These are phyloP conservation scores for Idaea dimidiata DNA, from an alignment of 2,888 invertebrate species.

Conservation along the genomic window DNA sequence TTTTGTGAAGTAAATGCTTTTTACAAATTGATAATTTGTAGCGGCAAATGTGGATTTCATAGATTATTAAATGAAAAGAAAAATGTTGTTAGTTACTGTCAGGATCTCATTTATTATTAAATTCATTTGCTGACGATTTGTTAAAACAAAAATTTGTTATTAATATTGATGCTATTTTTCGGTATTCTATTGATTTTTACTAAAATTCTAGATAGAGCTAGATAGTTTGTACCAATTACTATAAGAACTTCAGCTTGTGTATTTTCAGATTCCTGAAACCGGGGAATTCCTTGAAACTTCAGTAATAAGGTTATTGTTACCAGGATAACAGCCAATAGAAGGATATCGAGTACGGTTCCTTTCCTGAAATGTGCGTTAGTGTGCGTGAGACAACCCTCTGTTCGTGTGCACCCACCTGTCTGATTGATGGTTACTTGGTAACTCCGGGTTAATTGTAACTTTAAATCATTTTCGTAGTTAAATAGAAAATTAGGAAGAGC, in stretches of 20 bases:
- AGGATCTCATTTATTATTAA: neutral
- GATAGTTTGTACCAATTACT: neutral
- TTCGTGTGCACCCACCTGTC: conserved; percentile 43
- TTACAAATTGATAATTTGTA: neutral
- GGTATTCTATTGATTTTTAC: neutral
- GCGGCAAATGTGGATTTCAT: neutral
- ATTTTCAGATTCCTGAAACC: conserved; percentile 9
- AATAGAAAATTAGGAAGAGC: conserved; percentile 2
- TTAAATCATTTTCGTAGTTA: neutral
- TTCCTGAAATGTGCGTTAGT: conserved; percentile 26
- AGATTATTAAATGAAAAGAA: neutral
- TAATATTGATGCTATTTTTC: too few relatives aligned
- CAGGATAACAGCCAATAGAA: conserved; percentile 49
- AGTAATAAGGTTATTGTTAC: conserved; percentile 78
- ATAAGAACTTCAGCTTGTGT: neutral
- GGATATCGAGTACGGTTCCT: conserved; percentile 27
- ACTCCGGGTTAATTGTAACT: neutral
- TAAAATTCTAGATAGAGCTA: neutral
- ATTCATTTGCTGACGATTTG: neutral
- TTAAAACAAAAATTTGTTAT: neutral
- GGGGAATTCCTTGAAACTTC: conserved; percentile 68
- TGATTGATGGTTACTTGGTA: conserved; percentile 9
- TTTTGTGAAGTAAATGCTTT: conserved; percentile 21
- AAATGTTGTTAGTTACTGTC: neutral
- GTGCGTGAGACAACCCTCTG: conserved; percentile 32